Conservation (phyloP, 2,888 invertebrate species). For the Seira sanloemensis region DNA sequence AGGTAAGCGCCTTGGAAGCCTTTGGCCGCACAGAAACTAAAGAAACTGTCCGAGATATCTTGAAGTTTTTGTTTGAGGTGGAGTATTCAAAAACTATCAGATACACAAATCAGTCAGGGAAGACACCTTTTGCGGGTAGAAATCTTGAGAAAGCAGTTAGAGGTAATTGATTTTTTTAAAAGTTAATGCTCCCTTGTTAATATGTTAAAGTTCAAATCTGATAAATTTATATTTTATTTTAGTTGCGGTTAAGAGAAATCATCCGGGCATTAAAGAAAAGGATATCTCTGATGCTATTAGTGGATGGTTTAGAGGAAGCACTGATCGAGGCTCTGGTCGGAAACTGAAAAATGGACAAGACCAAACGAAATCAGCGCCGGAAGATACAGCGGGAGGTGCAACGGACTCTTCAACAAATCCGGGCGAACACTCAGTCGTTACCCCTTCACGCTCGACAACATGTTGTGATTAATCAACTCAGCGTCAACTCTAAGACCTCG, state of each 20-base stretch:
- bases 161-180: neutral
- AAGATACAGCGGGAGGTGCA: neutral
- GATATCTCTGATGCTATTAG: neutral
- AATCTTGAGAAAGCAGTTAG: neutral
- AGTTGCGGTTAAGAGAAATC: neutral
- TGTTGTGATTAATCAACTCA: neutral
- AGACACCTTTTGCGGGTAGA: neutral
- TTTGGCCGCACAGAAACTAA: neutral
- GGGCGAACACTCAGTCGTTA: neutral
- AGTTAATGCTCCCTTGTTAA: too few relatives aligned
- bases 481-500: neutral
- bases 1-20: neutral
- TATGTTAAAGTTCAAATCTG: neutral
- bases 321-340: neutral
- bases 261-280: neutral
- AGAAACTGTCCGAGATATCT: neutral
- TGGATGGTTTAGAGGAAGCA: neutral
- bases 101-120: neutral
- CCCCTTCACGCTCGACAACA: neutral
- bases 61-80: neutral
- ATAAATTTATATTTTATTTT: neutral
- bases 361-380: neutral
- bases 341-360: constrained; percentile 20
- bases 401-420: neutral
- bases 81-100: neutral